These are phyloP conservation scores for Chrysolina haemoptera DNA, from an alignment of 2,888 invertebrate genomes.

Conservation along the genomic window DNA sequence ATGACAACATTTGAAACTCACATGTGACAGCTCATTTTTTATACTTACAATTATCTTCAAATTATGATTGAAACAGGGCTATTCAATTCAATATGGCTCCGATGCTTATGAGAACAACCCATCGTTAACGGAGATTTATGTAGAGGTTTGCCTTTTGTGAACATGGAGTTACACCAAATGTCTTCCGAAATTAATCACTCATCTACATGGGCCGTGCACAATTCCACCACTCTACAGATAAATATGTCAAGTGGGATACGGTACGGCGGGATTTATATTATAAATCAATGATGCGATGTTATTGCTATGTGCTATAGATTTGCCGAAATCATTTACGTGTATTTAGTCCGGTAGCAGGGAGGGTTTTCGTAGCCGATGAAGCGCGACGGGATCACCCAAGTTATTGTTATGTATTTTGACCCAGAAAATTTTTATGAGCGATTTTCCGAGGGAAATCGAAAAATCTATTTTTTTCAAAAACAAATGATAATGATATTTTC, in stretches of 20 bases:
- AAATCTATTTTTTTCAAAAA: too few relatives aligned
- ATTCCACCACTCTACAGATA: conserved; percentile 34
- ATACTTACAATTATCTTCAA: too few relatives aligned
- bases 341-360: too few relatives aligned
- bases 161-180: conserved; percentile 44
- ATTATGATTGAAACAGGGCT: too few relatives aligned
- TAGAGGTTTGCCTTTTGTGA: conserved; percentile 33
- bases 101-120: conserved; percentile 25
- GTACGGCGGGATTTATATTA: conserved; percentile 17
- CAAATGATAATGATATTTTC: too few relatives aligned
- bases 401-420: too few relatives aligned
- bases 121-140: conserved; percentile 43
- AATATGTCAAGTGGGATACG: conserved; percentile 36
- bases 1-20: too few relatives aligned
- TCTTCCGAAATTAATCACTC: conserved; percentile 43
- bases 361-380: too few relatives aligned
- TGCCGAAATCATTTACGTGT: not conserved
- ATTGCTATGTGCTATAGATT: not conserved
- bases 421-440: too few relatives aligned
- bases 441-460: too few relatives aligned
- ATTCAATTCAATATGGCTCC: not conserved
- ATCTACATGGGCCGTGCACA: conserved; percentile 32
- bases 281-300: conserved; percentile 32
- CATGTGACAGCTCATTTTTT: too few relatives aligned
- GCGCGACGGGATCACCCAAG: too few relatives aligned